A percentile compares a stretch with the other conserved stretches of the same genome.
Evolutionary conservation across 2,113 vertebrate species (phyloP).

Genomic region (Illadopsis cleaveri): DNA sequence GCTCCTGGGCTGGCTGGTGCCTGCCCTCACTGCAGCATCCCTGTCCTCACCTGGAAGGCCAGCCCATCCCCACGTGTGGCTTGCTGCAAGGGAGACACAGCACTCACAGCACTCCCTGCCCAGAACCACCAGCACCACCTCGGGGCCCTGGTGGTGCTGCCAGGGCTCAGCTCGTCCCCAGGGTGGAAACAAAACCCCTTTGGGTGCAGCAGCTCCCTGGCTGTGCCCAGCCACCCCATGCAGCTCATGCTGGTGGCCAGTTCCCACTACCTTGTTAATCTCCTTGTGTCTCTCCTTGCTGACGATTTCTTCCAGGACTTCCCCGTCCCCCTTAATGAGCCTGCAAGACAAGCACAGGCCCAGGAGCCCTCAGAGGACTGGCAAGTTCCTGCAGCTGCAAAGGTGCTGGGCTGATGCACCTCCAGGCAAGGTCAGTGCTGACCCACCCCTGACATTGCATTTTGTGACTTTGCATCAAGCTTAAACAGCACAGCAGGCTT

Average conservation of each 20-base stretch:
- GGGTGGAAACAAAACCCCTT: not conserved
- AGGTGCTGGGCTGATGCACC: not conserved
- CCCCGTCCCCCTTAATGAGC: slow-evolving; percentile 93
- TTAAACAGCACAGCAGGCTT: not conserved
- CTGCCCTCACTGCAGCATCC: slow-evolving; percentile 70
- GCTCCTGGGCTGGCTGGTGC: not conserved
- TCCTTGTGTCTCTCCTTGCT: slow-evolving; percentile 92
- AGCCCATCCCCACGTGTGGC: slow-evolving; percentile 87
- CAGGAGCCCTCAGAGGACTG: fast-evolving
- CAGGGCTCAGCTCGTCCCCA: not conserved
- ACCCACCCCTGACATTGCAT: not conserved
- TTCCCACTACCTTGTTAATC: slow-evolving; percentile 87
- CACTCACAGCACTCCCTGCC: not conserved
- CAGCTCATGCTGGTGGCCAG: not conserved
- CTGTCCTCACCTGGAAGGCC: slow-evolving; percentile 86
- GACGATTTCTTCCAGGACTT: slow-evolving; percentile 95
- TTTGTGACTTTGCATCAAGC: not conserved
- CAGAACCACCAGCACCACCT: not conserved
- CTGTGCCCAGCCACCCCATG: not conserved
- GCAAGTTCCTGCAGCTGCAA: not conserved
- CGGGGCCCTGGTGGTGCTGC: fast-evolving
- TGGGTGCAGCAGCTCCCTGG: not conserved
- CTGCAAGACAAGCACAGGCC: slow-evolving; percentile 68
- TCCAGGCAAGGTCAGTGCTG: not conserved
- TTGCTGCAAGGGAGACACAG: slow-evolving; percentile 72